Base-by-base conservation (phyloP, 2,797 vertebrate species). In the Lindbergichthys nudifrons region DNA sequence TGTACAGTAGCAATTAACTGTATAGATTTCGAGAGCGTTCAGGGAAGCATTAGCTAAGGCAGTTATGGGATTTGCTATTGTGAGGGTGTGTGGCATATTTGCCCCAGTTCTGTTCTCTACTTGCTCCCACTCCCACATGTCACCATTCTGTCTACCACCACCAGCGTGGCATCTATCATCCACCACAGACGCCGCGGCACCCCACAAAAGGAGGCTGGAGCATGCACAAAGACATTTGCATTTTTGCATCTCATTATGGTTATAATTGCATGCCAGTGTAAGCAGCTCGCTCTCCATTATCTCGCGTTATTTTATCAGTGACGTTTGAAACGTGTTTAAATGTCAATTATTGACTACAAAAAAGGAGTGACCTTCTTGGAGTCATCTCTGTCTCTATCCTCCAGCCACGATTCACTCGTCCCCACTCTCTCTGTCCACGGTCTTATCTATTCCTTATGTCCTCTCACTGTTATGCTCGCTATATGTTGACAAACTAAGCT, bases 191-290 rank as follows among this genome's bases (percentile, higher is more conserved):
- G 92, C 92, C 85, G 92, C 90, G 87, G 93, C 87, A 93, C 93
- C 94, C 95, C 95, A 97, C 96, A 98, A 98, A 98, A 97, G 96
- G 88, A 94, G 93, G 94, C 93, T 96, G 93, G 88, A 94, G 93
- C 95, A 93, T 68, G 81, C 95, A 95, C 94, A 94, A 95, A 95
- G 92, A 89, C 93, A 98, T 98, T 99, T 97, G 96, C 97, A 98
- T 98, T 96, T 97, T 96, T 97, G 97, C 98, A 98, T 99, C 95
- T 99, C 96, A 97, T 99, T 99, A 98, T 61, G 80, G 86, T 92
- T 93, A 93, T 98, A 98, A 98, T 98, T 98, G 97, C 96, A 96
- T 96, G 95, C 94, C 95, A 91, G 94, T 92, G 95, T 95, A 96
- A 95, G 92, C 94, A 89, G 89, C 95, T 95, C 95, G 95, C 95